A percentile compares a stretch with the other conserved stretches of the same genome.
These are phyloP conservation scores for Stenurella melanura DNA, from an alignment of 2,888 invertebrate species.

Conservation along the genomic window DNA sequence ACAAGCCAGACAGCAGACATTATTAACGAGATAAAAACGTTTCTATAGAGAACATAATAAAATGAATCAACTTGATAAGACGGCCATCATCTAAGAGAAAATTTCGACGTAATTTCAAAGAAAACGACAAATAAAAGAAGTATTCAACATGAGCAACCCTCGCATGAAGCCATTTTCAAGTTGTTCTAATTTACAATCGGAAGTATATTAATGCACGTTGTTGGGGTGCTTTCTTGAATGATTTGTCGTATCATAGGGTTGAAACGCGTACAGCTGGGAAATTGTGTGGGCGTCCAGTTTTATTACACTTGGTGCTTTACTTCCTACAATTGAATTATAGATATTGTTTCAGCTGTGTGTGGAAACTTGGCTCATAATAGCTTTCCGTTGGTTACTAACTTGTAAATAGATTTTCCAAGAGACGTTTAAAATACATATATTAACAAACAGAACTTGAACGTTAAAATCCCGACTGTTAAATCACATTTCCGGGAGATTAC, in stretches of 20 bases:
- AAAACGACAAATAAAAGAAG: too few species aligned
- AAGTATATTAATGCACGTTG: slow-evolving; percentile 2
- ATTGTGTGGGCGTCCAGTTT: slow-evolving; percentile 7
- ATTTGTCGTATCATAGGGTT: not conserved
- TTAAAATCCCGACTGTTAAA: not conserved
- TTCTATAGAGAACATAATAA: too few species aligned
- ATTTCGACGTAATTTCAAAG: too few species aligned
- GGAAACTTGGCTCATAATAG: not conserved
- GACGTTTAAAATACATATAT: not conserved
- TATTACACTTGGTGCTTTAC: slow-evolving; percentile 7
- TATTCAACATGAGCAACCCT: not conserved
- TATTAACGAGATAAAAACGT: too few species aligned
- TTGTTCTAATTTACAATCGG: not conserved
- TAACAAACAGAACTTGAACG: not conserved
- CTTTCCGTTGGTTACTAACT: not conserved
- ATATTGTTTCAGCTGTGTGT: not conserved
- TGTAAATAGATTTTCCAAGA: not conserved
- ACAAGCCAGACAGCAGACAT: too few species aligned
- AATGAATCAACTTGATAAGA: too few species aligned
- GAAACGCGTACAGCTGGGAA: slow-evolving; percentile 3
- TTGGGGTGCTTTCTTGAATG: not conserved
- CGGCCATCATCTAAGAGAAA: too few species aligned
- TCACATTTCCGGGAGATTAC: too few species aligned
- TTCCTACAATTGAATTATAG: slow-evolving; percentile 4
- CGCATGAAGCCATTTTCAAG: not conserved